A percentile compares a stretch with the other conserved stretches of the same genome.
Conservation (phyloP, 2,888 invertebrate genomes). For the Deroplatys truncata region DNA sequence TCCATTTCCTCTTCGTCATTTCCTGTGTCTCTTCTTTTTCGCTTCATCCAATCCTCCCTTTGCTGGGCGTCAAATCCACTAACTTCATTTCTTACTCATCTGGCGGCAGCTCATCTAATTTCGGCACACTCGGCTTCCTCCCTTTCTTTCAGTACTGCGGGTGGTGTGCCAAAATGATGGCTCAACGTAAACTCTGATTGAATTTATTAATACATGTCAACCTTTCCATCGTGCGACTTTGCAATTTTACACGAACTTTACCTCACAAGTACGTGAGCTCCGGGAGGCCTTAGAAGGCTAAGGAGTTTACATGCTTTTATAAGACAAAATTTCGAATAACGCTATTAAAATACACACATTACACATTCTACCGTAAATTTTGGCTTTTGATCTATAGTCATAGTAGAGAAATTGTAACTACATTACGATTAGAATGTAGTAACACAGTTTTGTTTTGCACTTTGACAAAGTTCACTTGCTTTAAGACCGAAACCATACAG, state of each 20-base stretch:
- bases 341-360: too few relatives aligned
- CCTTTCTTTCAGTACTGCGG: not conserved
- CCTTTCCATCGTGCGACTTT: not conserved
- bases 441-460: too few relatives aligned
- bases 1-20: not conserved
- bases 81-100: constrained; percentile 32
- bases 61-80: constrained; percentile 30
- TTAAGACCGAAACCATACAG: too few relatives aligned
- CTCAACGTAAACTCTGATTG: not conserved
- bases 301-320: too few relatives aligned
- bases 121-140: not conserved
- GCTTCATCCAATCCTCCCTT: not conserved
- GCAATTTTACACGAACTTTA: not conserved
- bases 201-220: not conserved
- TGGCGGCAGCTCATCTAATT: constrained; percentile 31
- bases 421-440: too few relatives aligned
- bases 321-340: too few relatives aligned
- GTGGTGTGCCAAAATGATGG: not conserved
- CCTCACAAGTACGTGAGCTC: not conserved
- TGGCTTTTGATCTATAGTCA: too few relatives aligned
- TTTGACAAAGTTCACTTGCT: too few relatives aligned
- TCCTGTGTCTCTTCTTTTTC: not conserved
- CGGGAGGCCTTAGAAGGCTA: too few relatives aligned
- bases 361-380: too few relatives aligned
- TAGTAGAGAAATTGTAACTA: too few relatives aligned